Evolutionary conservation across 2,797 vertebrate species (phyloP), one percentile per base, ranked within the genome.

Genomic region (Myoxocephalus aenaeus): DNA sequence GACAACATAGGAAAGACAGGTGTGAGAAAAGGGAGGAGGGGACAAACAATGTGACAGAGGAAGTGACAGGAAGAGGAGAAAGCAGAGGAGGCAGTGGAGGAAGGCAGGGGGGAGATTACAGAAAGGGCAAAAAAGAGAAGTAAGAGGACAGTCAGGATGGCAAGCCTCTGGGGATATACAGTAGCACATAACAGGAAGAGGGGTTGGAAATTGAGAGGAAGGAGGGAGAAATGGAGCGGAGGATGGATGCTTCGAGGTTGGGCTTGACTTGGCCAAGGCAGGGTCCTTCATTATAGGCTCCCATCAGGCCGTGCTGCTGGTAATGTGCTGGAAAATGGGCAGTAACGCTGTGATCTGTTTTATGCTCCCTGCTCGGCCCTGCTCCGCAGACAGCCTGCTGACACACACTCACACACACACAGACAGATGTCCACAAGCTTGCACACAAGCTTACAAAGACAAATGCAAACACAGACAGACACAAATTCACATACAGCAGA

Each of bases 251-350:
- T 4, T 76, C 70, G 85, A 79, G 79, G 90, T 89, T 89, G 84
- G 86, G 82, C 87, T 62, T 90, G 90, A 91, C 89, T 92, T 86
- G 89, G 88, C 92, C 87, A 74, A 90, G 86, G 87, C 91, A 87
- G 80, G 86, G 61, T 69, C 83, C 81, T 91, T 93, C 86, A 93
- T 93, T 92, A 93, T 77, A 74, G 70, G 81, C 72, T 89, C 86
- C 90, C 92, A 93, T 93, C 89, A 92, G 90, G 86, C 82, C 81
- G 75, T 85, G 91, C 89, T 89, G 88, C 85, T 48, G 84, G 86
- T 93, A 93, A 93, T 94, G 92, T 93, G 87, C 80, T 90, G 91
- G 91, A 92, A 94, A 92, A 94, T 93, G 90, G 87, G 92, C 82
- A 90, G 91, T 86, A 93, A 86, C 70, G 34, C 85, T 87, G 84